Evolutionary conservation across 2,797 vertebrate species (phyloP).

Genomic region (Rhyacichthys aspro): DNA sequence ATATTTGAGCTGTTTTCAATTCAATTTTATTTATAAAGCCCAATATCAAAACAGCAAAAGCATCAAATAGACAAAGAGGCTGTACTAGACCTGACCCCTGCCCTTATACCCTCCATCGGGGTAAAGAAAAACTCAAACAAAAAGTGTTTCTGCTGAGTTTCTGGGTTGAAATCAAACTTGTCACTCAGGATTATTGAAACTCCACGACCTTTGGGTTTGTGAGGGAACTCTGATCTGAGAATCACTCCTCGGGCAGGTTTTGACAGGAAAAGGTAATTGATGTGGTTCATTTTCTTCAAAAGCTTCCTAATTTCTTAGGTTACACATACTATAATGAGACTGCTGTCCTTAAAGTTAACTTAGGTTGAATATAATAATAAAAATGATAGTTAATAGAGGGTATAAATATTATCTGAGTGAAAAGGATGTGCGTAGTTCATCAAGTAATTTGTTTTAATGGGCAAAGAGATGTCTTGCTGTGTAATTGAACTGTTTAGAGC

Average conservation of each 20-base stretch:
- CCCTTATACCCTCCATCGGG: too few relatives aligned
- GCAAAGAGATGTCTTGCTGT: not conserved
- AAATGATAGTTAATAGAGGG: not conserved
- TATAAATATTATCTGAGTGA: not conserved
- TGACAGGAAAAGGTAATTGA: conserved; percentile 6
- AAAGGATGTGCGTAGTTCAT: not conserved
- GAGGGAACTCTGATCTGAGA: conserved; percentile 2
- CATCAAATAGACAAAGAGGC: too few relatives aligned
- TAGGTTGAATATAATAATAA: not conserved
- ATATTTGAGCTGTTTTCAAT: too few relatives aligned
- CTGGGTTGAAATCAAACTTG: too few relatives aligned
- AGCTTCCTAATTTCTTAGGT: not conserved
- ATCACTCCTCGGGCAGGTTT: conserved; percentile 2
- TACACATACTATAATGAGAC: not conserved
- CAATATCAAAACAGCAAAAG: too few relatives aligned
- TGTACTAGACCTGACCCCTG: too few relatives aligned
- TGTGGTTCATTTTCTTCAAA: conserved; percentile 2
- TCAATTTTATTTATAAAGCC: too few relatives aligned
- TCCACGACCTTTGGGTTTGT: not conserved
- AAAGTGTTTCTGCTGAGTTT: too few relatives aligned
- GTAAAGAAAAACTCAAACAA: too few relatives aligned
- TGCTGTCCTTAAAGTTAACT: not conserved
- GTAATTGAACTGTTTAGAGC: not conserved
- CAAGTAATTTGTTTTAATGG: not conserved
- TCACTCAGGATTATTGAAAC: not conserved